Conservation (phyloP, 2,113 vertebrate genomes). For the Sus scrofa region DNA sequence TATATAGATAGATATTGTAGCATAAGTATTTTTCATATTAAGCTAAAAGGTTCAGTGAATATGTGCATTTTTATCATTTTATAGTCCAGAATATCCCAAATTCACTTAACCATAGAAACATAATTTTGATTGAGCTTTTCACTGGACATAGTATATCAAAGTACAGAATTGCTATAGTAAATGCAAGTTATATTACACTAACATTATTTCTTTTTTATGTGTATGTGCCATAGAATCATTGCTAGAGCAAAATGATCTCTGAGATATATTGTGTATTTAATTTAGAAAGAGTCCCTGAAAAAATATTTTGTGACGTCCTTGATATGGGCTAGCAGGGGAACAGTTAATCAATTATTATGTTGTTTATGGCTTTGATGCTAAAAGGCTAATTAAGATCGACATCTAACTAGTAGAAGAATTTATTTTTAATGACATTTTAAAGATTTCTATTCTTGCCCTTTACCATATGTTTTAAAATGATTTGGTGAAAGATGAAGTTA, state of each 20-base stretch:
- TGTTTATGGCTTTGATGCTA: not conserved
- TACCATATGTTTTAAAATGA: not conserved
- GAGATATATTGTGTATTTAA: not conserved
- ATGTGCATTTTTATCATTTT: not conserved
- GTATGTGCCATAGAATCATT: not conserved
- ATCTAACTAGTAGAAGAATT: not conserved
- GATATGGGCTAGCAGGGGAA: not conserved
- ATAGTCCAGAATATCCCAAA: not conserved
- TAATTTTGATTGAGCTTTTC: not conserved
- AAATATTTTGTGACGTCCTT: not conserved
- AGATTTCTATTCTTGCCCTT: not conserved
- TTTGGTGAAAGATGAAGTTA: not conserved
- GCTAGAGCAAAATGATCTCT: not conserved
- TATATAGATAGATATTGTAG: too few relatives aligned
- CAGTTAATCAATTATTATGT: not conserved
- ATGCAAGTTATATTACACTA: not conserved
- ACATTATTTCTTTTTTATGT: not conserved
- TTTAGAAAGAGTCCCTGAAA: not conserved
- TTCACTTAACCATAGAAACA: not conserved
- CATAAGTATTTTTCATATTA: not conserved
- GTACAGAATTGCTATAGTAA: not conserved
- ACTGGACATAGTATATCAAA: not conserved
- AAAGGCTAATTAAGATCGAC: constrained; percentile 17
- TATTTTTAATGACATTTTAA: constrained; percentile 43
- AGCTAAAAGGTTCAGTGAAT: not conserved